Evolutionary conservation across 2,113 vertebrate species (phyloP).

Genomic region (Oncorhynchus keta): DNA sequence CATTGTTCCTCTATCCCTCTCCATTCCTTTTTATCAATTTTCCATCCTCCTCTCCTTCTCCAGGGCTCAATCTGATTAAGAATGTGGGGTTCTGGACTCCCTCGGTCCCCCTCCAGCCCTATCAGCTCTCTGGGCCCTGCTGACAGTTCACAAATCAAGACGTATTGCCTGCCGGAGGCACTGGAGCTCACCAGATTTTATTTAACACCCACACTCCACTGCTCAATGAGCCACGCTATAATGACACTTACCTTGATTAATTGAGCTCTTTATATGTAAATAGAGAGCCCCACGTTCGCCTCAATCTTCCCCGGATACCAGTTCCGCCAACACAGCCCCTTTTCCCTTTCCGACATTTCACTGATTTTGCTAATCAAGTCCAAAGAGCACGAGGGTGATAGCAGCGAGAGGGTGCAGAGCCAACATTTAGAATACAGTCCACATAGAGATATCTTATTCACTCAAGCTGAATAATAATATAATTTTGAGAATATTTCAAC

Average conservation of each 20-base stretch:
- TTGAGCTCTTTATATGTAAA: slow-evolving; percentile 98
- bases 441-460: slow-evolving; percentile 80
- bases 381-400: slow-evolving; percentile 77
- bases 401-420: slow-evolving; percentile 81
- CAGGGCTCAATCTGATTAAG: slow-evolving; percentile 56
- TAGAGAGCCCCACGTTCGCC: slow-evolving; percentile 82
- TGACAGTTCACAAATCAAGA: slow-evolving; percentile 98
- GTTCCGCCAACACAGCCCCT: slow-evolving; percentile 73
- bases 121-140: slow-evolving; percentile 66
- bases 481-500: slow-evolving; percentile 92
- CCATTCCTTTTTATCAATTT: slow-evolving; percentile 6
- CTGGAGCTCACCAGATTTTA: slow-evolving; percentile 87
- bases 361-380: slow-evolving; percentile 84
- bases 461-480: slow-evolving; percentile 89
- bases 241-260: slow-evolving; percentile 98
- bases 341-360: slow-evolving; percentile 55
- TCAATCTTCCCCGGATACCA: slow-evolving; percentile 68
- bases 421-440: slow-evolving; percentile 74
- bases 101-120: slow-evolving; percentile 62
- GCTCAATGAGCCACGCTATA: slow-evolving; percentile 95
- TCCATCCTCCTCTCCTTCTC: slow-evolving; percentile 6
- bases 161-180: slow-evolving; percentile 86
- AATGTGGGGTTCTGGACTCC: slow-evolving; percentile 20
- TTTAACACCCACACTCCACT: slow-evolving; percentile 90
- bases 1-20: neutral